phyloP scores from a whole-genome alignment of 2,797 vertebrate species.

The Balearica regulorum region DNA sequence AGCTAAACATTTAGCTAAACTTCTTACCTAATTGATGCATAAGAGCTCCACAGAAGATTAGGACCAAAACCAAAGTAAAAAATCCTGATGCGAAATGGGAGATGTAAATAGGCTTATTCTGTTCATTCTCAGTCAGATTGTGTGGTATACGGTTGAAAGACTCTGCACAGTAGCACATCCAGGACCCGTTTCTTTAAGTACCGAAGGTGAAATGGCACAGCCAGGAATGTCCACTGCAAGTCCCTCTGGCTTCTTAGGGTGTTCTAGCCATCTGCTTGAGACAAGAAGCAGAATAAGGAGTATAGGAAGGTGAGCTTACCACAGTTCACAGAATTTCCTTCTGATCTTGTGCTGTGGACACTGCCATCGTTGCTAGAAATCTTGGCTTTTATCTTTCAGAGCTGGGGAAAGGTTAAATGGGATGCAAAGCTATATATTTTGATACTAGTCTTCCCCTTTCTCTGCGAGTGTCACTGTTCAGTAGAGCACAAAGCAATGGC shows the following conservation, averaged over 20 bases:
- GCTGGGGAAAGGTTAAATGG: neutral
- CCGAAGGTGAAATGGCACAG: neutral
- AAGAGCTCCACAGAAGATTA: neutral
- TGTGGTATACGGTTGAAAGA: neutral
- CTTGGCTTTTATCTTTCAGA: neutral
- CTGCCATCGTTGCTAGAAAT: neutral
- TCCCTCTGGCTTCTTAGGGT: neutral
- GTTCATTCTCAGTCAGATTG: neutral
- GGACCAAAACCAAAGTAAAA: slow-evolving; percentile 14
- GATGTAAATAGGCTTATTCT: neutral
- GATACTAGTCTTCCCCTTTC: neutral
- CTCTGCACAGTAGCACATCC: neutral
- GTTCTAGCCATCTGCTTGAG: neutral
- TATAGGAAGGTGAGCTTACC: neutral
- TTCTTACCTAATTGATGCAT: neutral
- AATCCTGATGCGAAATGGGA: neutral
- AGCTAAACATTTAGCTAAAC: neutral
- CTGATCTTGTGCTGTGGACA: neutral
- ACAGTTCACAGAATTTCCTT: neutral
- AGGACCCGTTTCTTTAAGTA: neutral
- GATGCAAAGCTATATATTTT: neutral
- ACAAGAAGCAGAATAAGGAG: neutral
- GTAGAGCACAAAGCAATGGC: neutral
- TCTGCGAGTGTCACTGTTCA: neutral
- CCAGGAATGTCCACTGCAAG: neutral